These are phyloP conservation scores for Zoanthus solanderi DNA, from an alignment of 92 coral and sea anemone species.

Conservation along the genomic window DNA sequence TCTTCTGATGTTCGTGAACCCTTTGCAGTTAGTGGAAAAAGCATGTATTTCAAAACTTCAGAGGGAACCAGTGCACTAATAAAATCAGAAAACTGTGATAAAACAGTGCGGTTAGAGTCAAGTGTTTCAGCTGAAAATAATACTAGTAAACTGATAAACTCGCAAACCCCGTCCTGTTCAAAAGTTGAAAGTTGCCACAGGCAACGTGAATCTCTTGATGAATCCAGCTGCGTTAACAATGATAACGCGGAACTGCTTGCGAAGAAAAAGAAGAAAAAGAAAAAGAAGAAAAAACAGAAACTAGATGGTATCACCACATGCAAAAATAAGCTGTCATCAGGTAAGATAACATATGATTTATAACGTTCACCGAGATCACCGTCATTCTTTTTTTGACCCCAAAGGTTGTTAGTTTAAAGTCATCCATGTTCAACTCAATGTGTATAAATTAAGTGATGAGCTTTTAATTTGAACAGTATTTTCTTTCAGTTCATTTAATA, in stretches of 20 bases:
- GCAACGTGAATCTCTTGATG: neutral
- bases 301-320: neutral
- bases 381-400: too few relatives aligned
- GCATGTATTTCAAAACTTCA: neutral
- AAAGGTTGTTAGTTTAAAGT: too few relatives aligned
- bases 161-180: neutral
- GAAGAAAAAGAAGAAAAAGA: slow-evolving; percentile 3
- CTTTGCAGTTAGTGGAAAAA: neutral
- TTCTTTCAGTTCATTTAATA: too few relatives aligned
- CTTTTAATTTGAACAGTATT: too few relatives aligned
- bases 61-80: neutral
- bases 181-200: neutral
- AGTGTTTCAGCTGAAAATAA: neutral
- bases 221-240: neutral
- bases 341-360: neutral
- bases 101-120: neutral
- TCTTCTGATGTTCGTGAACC: neutral
- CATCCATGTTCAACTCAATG: too few relatives aligned
- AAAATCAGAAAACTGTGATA: neutral
- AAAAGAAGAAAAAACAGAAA: slow-evolving; percentile 4
- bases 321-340: neutral
- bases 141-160: neutral
- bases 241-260: neutral
- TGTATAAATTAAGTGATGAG: too few relatives aligned
- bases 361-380: too few relatives aligned